Base-by-base conservation (phyloP, 2,888 invertebrate genomes). In the Noctua fimbriata region DNA sequence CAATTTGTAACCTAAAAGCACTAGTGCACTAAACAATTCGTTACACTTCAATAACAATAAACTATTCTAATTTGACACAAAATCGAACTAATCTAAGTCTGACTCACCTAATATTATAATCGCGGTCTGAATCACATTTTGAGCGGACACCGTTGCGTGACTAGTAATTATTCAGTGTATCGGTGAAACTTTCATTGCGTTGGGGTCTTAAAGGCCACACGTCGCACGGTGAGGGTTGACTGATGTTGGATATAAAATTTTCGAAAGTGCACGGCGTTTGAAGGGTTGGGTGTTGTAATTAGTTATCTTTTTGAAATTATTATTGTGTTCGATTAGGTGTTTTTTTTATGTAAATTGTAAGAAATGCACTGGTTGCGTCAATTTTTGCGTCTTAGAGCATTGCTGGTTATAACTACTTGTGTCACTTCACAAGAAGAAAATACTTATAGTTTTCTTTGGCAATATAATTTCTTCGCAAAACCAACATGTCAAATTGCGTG, bases 121-220 rank as follows among this genome's bases (percentile, higher is more conserved):
- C 89, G 89, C 32, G 47, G 73, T 83, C 87, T 81, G 88, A 89
- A 87, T 91, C 89, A 89, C 88, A 87, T 87, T 88, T 89, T 92
- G 92, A 93, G 93, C 92, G 92, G 91, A 91, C 90, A 90, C 89
- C 81, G 58, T 94, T 91, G 94, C 94, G 94, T 94, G 94, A 92
- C 92, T 90, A 75, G 90, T 94, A 93, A 94, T 94, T 94, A 94
- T 90, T 85, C 85, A 78, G 73, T 77, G 78, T 85, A 87, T 88
- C 83, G 82, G 84, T 89, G 85, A 87, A 88, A 89, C 87, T 88
- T 87, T 87, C 87, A 84, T 87, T 86, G 82, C 78, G 79, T 77
- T 84, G 91, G 92, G 92, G 91, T 90, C 91, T 90, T 89, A 93
- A 93, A 93, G 93, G 93, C 91, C 93, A 93, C 88, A 86, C 88